A percentile compares a stretch with the other conserved stretches of the same genome.
Conservation (phyloP, 2,888 invertebrate genomes). For the Oxycera nigricornis region DNA sequence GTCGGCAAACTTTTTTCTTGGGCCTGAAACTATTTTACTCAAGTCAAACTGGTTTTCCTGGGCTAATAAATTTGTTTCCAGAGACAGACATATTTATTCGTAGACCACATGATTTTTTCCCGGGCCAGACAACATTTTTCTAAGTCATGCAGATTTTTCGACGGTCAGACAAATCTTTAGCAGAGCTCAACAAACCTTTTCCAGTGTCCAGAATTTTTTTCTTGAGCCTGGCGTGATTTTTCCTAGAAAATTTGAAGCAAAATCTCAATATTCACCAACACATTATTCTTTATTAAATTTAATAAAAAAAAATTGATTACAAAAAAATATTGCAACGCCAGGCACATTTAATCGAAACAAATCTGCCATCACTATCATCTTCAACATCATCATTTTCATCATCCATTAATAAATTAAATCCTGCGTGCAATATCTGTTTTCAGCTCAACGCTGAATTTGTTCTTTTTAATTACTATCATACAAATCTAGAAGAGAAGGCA, state of each 20-base stretch:
- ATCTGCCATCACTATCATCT: too few species aligned
- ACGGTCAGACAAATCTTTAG: too few species aligned
- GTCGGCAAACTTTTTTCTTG: too few species aligned
- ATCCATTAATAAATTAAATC: slow-evolving; percentile 17
- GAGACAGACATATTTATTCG: too few species aligned
- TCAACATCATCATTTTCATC: background rate
- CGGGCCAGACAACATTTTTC: too few species aligned
- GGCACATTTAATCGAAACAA: slow-evolving; percentile 27
- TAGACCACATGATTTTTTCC: too few species aligned
- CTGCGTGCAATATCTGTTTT: background rate
- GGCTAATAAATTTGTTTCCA: too few species aligned
- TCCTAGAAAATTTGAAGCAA: background rate
- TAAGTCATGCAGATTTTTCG: too few species aligned
- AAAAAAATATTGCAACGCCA: slow-evolving; percentile 37
- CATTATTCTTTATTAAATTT: slow-evolving; percentile 24
- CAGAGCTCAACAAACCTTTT: too few species aligned
- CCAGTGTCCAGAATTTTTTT: too few species aligned
- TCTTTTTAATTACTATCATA: background rate
- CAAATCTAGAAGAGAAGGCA: slow-evolving; percentile 25
- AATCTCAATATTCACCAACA: slow-evolving; percentile 20
- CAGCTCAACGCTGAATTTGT: background rate
- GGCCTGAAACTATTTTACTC: too few species aligned
- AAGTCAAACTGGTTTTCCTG: too few species aligned
- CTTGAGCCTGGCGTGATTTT: background rate
- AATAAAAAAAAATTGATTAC: slow-evolving; percentile 27